These are phyloP conservation scores for Lethrus apterus DNA, from an alignment of 1,140 invertebrate genomes.

Conservation along the genomic window DNA sequence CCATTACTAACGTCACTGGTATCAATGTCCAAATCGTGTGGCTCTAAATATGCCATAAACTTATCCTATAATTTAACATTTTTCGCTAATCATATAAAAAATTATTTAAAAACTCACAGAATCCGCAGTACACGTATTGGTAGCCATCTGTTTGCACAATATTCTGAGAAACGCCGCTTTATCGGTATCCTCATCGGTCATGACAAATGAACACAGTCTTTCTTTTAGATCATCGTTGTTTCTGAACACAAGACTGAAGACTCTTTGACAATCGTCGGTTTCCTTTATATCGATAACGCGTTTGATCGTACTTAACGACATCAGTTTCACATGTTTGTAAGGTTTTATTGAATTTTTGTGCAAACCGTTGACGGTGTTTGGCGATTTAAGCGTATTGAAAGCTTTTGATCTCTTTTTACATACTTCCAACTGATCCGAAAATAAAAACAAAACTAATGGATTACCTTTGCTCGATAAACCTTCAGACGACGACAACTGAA, in stretches of 20 bases:
- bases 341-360: slow-evolving; percentile 50
- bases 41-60: slow-evolving; percentile 66
- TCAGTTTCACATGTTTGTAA: slow-evolving; percentile 85
- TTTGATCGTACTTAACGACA: slow-evolving; percentile 80
- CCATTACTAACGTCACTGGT: slow-evolving; percentile 74
- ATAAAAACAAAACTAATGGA: slow-evolving; percentile 82
- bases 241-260: slow-evolving; percentile 80
- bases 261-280: slow-evolving; percentile 80
- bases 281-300: slow-evolving; percentile 85
- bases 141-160: slow-evolving; percentile 82
- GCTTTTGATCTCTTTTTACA: slow-evolving; percentile 79
- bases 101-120: slow-evolving; percentile 50
- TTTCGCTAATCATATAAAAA: background rate
- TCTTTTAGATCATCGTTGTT: slow-evolving; percentile 81
- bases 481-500: slow-evolving; percentile 69
- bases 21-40: slow-evolving; percentile 75
- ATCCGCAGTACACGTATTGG: slow-evolving; percentile 75
- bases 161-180: slow-evolving; percentile 73
- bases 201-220: slow-evolving; percentile 78
- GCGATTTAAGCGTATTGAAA: slow-evolving; percentile 62
- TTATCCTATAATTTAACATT: slow-evolving; percentile 69
- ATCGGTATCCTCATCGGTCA: slow-evolving; percentile 70
- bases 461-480: slow-evolving; percentile 76
- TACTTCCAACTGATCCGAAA: slow-evolving; percentile 90
- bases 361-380: slow-evolving; percentile 47